Evolutionary conservation across 2,888 invertebrate species (phyloP), one percentile per base, ranked within the genome.

Genomic region (Lithophane ornitopus): DNA sequence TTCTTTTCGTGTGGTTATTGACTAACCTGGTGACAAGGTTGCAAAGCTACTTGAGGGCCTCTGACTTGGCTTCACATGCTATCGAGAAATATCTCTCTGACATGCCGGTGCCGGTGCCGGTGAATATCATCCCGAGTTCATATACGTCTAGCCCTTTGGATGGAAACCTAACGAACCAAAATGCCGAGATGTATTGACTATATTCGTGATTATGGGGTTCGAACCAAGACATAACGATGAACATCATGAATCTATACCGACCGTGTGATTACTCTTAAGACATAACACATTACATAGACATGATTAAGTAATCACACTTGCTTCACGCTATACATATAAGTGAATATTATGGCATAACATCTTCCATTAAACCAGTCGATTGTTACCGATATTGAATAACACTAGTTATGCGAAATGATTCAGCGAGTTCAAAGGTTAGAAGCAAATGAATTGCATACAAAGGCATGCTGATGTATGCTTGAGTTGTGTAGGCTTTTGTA

Each of bases 301-400:
- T 12, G 65, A 80, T 66, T 65, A 66, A 78, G 79, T 78, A 70
- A 78, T 41, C 46, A 59, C 39, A 65, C 26, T 26, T 34, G 52
- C 65, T 41, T 49, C 68, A 77, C 67, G 49, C 76, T 52, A 28
- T 9, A 34, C 34, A 3, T 34, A 14, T 26, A 46, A 44, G 63
- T 70, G 41, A 70, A 70, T 58, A 69, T 70, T 68, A 73, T 63
- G 14, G 39, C 71, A 62, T 85, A 72, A 56, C 12, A 72, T 67
- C 39, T 54, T 34, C 39, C 26, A 56, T 71, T n/a, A 65, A 8
- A 49, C 26, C 28, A 46, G 34, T 4, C 6, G 16, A 75, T 81
- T 78, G 70, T 85, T 73, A 73, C 34, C 22, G n/a, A 61, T 63
- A 78, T 83, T 83, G 59, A 82, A 83, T 83, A 83, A 78, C 67